A percentile compares a stretch with the other conserved stretches of the same genome.
These are phyloP conservation scores for Lathamus discolor DNA, from an alignment of 2,113 vertebrate species.

Conservation along the genomic window DNA sequence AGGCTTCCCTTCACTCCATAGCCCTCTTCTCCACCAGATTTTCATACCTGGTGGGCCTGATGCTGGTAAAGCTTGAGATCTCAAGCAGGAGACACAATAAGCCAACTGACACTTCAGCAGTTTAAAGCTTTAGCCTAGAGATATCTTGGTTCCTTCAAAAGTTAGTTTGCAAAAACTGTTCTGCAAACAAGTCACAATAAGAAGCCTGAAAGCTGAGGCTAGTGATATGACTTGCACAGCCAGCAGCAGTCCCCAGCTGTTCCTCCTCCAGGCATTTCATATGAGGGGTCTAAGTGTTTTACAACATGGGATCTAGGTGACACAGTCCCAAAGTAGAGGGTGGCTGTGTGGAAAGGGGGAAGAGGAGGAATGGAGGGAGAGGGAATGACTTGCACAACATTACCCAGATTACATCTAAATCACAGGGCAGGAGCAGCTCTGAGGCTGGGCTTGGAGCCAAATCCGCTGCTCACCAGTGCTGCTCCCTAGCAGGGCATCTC, in stretches of 20 bases:
- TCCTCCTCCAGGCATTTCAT: neutral
- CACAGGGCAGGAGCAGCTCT: neutral
- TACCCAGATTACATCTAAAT: slow-evolving; percentile 12
- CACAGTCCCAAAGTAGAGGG: neutral
- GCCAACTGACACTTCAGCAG: fast-evolving
- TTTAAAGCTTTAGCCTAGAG: neutral
- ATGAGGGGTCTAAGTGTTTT: neutral
- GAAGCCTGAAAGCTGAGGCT: neutral
- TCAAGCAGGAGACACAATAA: neutral
- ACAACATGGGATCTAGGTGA: neutral
- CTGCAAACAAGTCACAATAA: neutral
- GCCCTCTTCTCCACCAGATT: neutral
- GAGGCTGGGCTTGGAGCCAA: neutral
- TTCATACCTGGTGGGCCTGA: neutral
- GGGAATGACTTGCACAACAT: neutral
- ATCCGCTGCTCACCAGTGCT: neutral
- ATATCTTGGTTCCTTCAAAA: neutral
- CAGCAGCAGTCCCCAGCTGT: neutral
- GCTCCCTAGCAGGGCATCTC: neutral
- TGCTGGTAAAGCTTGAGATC: neutral
- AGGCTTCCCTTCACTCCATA: neutral
- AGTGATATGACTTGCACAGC: neutral
- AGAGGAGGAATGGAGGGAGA: neutral
- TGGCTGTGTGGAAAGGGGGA: neutral
- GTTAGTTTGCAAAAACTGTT: neutral